phyloP scores from a whole-genome alignment of 2,888 invertebrate species.

The Drosophila sordidapex region DNA sequence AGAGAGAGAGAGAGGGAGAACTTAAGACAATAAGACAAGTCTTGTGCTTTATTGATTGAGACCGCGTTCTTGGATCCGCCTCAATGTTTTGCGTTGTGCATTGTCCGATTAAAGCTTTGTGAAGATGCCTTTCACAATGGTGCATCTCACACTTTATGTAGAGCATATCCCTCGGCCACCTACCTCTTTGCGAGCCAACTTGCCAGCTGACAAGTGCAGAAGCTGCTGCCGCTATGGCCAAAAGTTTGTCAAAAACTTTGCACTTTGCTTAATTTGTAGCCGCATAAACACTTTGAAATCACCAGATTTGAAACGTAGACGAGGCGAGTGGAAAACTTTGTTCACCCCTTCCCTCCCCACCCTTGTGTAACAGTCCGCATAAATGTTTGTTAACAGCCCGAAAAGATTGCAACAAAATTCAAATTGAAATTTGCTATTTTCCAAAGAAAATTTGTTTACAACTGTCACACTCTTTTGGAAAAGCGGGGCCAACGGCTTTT shows the following conservation, averaged over 20 bases:
- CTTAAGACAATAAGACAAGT: conserved; percentile 42
- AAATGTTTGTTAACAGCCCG: conserved; percentile 68
- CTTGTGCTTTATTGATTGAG: conserved; percentile 65
- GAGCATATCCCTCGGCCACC: conserved; percentile 3
- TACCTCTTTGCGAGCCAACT: conserved; percentile 6
- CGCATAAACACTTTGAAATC: conserved; percentile 80
- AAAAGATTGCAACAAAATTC: conserved; percentile 74
- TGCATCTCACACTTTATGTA: conserved; percentile 74
- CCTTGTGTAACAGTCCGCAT: conserved; percentile 6
- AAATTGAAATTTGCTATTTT: conserved; percentile 64
- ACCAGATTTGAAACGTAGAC: conserved; percentile 59
- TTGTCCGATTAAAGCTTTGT: conserved; percentile 55
- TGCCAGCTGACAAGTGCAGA: conserved; percentile 72
- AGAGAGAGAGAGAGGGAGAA: conserved; percentile 7
- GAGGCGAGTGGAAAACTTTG: conserved; percentile 58
- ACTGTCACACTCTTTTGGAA: conserved; percentile 41
- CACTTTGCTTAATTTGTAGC: conserved; percentile 72
- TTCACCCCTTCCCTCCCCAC: not conserved
- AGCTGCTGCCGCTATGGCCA: conserved; percentile 56
- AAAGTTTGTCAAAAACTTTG: conserved; percentile 74
- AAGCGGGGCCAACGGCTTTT: conserved; percentile 7
- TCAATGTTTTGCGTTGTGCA: conserved; percentile 16
- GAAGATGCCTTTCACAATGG: conserved; percentile 52
- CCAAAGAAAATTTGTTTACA: conserved; percentile 43
- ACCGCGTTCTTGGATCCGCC: conserved; percentile 17